Percentiles rank a stretch among this genome's conserved stretches.
These are phyloP conservation scores for Drosophila vallismaia DNA, from an alignment of 2,888 invertebrate genomes.

Conservation along the genomic window DNA sequence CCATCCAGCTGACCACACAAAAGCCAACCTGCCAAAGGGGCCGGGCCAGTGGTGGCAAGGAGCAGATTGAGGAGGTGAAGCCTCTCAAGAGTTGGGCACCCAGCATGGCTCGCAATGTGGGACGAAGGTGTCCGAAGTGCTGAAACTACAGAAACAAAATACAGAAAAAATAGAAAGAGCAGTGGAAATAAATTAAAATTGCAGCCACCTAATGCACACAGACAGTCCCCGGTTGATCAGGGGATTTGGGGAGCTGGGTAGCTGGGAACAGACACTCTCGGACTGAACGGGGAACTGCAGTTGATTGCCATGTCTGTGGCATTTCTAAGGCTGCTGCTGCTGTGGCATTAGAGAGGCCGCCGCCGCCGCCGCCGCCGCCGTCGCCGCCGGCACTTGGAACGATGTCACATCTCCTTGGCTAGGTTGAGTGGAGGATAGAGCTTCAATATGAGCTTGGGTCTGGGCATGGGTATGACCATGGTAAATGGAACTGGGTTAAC, in stretches of 20 bases:
- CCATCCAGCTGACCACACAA: conserved; percentile 58
- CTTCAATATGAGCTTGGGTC: conserved; percentile 4
- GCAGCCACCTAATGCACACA: conserved; percentile 52
- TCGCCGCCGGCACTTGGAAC: conserved; percentile 32
- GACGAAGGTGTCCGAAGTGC: conserved; percentile 45
- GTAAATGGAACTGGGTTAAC: conserved; percentile 65
- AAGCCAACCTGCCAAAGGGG: conserved; percentile 29
- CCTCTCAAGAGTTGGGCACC: conserved; percentile 59
- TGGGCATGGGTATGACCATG: conserved; percentile 26
- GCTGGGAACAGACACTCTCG: conserved; percentile 31
- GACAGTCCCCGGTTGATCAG: conserved; percentile 27
- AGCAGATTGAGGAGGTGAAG: conserved; percentile 46
- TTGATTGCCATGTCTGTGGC: conserved; percentile 51
- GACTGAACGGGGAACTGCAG: conserved; percentile 27
- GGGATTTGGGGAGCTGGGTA: conserved; percentile 12
- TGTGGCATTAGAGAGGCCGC: conserved; percentile 56
- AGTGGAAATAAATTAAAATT: conserved; percentile 63
- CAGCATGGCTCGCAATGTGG: conserved; percentile 45
- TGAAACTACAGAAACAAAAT: conserved; percentile 23
- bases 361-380: conserved; percentile 37
- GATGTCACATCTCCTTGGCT: conserved; percentile 30
- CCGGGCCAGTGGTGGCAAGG: background rate
- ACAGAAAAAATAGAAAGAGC: conserved; percentile 15
- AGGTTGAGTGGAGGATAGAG: conserved; percentile 5
- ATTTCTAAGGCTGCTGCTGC: conserved; percentile 67